Conservation (phyloP, 2,888 invertebrate species). For the Hylaea fasciaria region DNA sequence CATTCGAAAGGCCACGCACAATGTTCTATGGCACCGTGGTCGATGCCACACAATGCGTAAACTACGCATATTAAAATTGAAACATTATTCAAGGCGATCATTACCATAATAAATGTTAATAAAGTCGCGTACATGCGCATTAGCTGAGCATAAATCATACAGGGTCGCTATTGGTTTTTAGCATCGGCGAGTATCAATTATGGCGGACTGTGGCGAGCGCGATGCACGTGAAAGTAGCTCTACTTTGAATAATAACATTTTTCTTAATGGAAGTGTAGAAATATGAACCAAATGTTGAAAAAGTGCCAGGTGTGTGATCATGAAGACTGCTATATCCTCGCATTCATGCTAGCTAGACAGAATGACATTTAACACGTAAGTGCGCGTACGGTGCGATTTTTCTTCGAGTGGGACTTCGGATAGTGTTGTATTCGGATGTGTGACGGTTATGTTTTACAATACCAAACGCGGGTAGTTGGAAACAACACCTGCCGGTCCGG, state of each 20-base stretch:
- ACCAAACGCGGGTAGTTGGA: no score
- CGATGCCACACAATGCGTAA: slow-evolving; percentile 47
- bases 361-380: no score
- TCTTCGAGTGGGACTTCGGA: no score
- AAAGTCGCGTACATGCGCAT: slow-evolving; percentile 78
- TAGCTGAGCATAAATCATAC: slow-evolving; percentile 75
- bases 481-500: no score
- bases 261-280: no score
- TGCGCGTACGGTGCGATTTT: no score
- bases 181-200: slow-evolving; percentile 75
- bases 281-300: no score
- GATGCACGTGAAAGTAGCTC: slow-evolving; percentile 46
- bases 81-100: slow-evolving; percentile 69
- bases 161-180: slow-evolving; percentile 76
- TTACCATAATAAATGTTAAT: slow-evolving; percentile 83
- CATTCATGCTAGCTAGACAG: not conserved
- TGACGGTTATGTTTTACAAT: no score
- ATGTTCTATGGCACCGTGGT: not conserved
- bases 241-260: slow-evolving; percentile 32
- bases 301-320: no score
- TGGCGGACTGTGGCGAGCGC: slow-evolving; percentile 66
- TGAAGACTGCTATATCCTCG: not conserved
- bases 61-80: slow-evolving; percentile 72
- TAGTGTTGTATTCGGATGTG: no score
- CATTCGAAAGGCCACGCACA: no score